phyloP scores from a whole-genome alignment of 2,797 vertebrate genomes.

The Acridotheres tristis region DNA sequence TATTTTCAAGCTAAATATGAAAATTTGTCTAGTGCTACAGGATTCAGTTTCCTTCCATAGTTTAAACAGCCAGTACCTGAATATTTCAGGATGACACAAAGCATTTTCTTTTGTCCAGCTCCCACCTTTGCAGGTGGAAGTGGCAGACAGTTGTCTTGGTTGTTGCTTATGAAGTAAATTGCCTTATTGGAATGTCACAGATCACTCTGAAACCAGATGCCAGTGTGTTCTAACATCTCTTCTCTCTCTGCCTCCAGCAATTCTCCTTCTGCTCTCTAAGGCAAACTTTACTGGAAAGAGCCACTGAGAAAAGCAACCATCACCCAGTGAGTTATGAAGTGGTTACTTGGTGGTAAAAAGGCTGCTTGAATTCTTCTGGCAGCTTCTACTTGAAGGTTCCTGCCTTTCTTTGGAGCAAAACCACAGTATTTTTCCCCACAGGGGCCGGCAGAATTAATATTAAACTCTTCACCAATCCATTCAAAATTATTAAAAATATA shows the following conservation, averaged over 20 bases:
- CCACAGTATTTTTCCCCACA: background rate
- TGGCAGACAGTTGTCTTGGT: background rate
- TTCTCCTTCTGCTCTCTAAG: background rate
- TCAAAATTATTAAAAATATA: background rate
- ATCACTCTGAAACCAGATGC: background rate
- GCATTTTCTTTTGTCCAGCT: background rate
- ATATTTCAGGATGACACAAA: background rate
- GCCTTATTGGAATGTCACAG: background rate
- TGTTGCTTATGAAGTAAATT: background rate
- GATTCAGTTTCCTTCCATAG: background rate
- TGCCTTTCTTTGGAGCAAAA: background rate
- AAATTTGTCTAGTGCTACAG: background rate
- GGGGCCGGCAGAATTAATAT: fast-evolving
- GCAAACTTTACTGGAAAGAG: background rate
- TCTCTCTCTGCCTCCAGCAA: background rate
- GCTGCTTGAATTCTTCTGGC: background rate
- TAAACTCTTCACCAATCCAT: background rate
- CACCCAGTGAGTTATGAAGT: background rate
- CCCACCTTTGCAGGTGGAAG: background rate
- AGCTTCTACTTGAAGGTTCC: background rate
- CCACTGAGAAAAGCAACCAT: background rate
- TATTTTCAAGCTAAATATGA: background rate
- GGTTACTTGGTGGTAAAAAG: background rate
- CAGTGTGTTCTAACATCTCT: background rate
- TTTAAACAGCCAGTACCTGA: background rate